A percentile compares a stretch with the other conserved stretches of the same genome.
Evolutionary conservation across 2,113 vertebrate species (phyloP).

Genomic region (Madoqua kirkii): DNA sequence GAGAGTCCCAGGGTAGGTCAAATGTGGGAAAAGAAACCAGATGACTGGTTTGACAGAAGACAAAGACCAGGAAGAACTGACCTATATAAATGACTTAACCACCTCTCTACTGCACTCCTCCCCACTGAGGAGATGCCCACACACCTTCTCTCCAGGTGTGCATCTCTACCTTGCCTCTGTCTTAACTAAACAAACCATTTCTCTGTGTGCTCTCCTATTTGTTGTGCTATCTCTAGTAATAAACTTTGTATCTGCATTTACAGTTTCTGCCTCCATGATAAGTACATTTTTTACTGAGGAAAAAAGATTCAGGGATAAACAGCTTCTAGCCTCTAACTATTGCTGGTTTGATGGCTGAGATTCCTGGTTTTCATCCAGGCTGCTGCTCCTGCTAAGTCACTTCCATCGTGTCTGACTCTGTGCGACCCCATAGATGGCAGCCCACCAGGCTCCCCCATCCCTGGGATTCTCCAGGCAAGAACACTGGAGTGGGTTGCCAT

Average conservation of each 20-base stretch:
- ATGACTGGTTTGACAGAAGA: neutral
- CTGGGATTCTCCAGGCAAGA: too few species aligned
- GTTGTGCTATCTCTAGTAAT: neutral
- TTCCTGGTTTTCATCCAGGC: neutral
- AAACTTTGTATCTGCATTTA: neutral
- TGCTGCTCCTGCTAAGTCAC: too few species aligned
- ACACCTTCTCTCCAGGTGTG: neutral
- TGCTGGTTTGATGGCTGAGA: neutral
- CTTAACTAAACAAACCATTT: neutral
- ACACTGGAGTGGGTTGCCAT: too few species aligned
- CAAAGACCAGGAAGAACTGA: neutral
- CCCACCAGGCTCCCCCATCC: too few species aligned
- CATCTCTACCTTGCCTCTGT: neutral
- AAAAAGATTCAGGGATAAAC: neutral
- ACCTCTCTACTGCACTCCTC: neutral
- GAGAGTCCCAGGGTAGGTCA: neutral
- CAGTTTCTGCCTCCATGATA: neutral
- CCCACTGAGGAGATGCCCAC: neutral
- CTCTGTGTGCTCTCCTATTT: neutral
- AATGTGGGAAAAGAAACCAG: neutral
- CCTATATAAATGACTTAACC: neutral
- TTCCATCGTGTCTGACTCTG: too few species aligned
- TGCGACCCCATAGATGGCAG: too few species aligned
- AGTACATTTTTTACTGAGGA: neutral
- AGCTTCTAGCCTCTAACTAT: neutral